Percentiles rank a stretch among this genome's conserved stretches.
phyloP scores from a whole-genome alignment of 1,140 invertebrate species.

The Dinoponera quadriceps region DNA sequence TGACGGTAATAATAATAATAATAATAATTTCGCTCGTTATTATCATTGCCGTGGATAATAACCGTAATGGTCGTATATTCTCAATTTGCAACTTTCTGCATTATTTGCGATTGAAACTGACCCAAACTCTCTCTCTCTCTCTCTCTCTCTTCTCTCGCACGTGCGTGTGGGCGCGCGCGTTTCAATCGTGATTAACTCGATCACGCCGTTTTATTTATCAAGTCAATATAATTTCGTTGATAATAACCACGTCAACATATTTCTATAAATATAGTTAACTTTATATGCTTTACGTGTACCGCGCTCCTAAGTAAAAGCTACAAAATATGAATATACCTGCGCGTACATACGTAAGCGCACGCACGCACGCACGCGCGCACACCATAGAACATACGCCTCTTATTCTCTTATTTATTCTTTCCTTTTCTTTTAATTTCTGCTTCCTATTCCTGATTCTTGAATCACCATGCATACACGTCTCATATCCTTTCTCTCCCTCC shows the following conservation, averaged over 20 bases:
- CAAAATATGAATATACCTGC: slow-evolving; percentile 80
- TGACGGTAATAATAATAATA: slow-evolving; percentile 41
- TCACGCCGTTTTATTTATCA: slow-evolving; percentile 56
- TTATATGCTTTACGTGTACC: slow-evolving; percentile 67
- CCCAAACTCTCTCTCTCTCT: slow-evolving; percentile 4
- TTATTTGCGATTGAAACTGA: slow-evolving; percentile 41
- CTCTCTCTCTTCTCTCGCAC: slow-evolving; percentile 5
- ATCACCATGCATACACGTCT: neutral
- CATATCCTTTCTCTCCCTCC: neutral
- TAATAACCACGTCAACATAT: slow-evolving; percentile 79
- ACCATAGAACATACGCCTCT: too few species aligned
- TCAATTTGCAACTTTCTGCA: slow-evolving; percentile 45
- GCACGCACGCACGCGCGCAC: neutral
- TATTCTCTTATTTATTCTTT: too few species aligned
- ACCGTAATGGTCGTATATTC: slow-evolving; percentile 46
- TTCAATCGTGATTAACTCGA: slow-evolving; percentile 38
- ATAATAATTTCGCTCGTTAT: slow-evolving; percentile 41
- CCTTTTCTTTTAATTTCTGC: too few species aligned
- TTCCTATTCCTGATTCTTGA: neutral
- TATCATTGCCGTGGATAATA: slow-evolving; percentile 49
- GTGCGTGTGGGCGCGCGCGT: slow-evolving; percentile 17
- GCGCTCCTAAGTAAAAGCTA: slow-evolving; percentile 80
- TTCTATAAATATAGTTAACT: slow-evolving; percentile 85
- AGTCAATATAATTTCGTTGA: slow-evolving; percentile 74
- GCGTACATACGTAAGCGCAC: neutral